A percentile compares a stretch with the other conserved stretches of the same genome.
Conservation (phyloP, 2,888 invertebrate genomes). For the Coelopa pilipes region DNA sequence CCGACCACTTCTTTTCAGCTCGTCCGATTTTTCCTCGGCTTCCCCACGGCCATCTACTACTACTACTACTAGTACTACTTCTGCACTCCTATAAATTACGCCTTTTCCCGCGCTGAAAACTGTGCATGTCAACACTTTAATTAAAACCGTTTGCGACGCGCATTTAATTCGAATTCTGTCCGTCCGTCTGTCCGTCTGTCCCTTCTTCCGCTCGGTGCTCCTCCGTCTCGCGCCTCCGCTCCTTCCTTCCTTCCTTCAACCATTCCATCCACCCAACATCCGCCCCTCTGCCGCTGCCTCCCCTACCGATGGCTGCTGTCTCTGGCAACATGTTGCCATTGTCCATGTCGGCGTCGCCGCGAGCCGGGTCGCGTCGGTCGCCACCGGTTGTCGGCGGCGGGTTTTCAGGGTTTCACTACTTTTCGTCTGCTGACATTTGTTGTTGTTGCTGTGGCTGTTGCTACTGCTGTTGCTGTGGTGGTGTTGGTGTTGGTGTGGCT, state of each 20-base stretch:
- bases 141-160: constrained; percentile 21
- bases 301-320: not conserved
- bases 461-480: constrained; percentile 1
- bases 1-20: too few relatives aligned
- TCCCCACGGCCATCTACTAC: too few relatives aligned
- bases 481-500: not conserved
- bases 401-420: constrained; percentile 17
- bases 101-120: constrained; percentile 2
- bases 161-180: constrained; percentile 7
- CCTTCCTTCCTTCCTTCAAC: too few relatives aligned
- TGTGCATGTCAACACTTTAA: constrained; percentile 21
- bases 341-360: not conserved
- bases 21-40: too few relatives aligned
- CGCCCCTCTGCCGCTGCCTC: too few relatives aligned
- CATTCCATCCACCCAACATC: too few relatives aligned
- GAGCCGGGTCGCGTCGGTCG: too few relatives aligned
- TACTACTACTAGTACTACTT: not conserved
- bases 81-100: not conserved
- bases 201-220: constrained; percentile 9
- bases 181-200: not conserved
- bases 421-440: constrained; percentile 1
- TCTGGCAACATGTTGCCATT: constrained; percentile 32
- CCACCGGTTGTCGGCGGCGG: too few relatives aligned
- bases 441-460: constrained; percentile 9
- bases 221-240: not conserved